Base-by-base conservation (phyloP, 2,113 vertebrate species). In the Nyctereutes procyonoides region DNA sequence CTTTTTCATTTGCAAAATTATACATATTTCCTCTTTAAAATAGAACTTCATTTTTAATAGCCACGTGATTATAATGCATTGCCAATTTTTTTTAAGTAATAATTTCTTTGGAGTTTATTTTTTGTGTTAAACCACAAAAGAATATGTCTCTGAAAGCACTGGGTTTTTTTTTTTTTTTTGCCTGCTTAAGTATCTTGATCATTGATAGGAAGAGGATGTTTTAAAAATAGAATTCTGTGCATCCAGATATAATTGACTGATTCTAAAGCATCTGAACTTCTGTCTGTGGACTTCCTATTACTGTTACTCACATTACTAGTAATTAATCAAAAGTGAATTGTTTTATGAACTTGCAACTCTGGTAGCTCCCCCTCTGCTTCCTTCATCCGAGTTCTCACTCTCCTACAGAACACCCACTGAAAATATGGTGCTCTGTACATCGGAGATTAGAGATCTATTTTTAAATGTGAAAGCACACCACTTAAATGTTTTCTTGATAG, bases 401-500 rank as follows among this genome's bases (percentile, higher is more conserved):
- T 85, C 97, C 97, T 87, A 82, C 97, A 0, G 60, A 8, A 76
- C 97, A 0, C 98, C 98, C 97, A 93, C 98, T 26, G 24, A 62
- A 56, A 98, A 76, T 90, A 81, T 97, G 98, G 94, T 2, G 8
- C 93, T 90, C 88, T n/a, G 62, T 63, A 69, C 91, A 3, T 65
- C 11, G 51, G 85, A 94, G 95, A 96, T 91, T 51, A 93, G 93
- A 63, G 69, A 32, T 85, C 96, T 98, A 92, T 93, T 97, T 97
- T 98, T 96, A 97, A 97, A 95, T 91, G 71, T 86, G 92, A 97
- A 89, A 95, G 93, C 97, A 97, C 84, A 95, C 94, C 88, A 76
- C 93, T 98, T 96, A 91, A 97, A 93, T 97, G 97, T 96, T 98
- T 96, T 97, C 97, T 96, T 94, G 97, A 96, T 91, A 98, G 98